Conservation (phyloP, 2,888 invertebrate genomes). For the Cheilosia scutellata region DNA sequence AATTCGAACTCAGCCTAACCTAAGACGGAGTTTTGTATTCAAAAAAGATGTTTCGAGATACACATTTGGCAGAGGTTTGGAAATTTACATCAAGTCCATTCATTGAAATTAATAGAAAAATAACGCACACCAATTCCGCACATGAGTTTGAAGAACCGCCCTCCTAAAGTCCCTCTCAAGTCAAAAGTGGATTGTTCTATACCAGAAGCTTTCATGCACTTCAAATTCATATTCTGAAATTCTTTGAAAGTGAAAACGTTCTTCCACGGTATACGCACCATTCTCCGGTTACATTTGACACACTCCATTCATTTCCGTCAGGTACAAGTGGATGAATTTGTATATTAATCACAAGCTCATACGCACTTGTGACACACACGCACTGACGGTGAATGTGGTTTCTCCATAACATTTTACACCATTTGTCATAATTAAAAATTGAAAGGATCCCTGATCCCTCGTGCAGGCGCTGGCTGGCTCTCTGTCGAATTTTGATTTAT, state of each 20-base stretch:
- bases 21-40: too few species aligned
- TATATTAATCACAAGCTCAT: conserved; percentile 51
- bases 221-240: background rate
- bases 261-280: background rate
- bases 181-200: too few species aligned
- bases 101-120: too few species aligned
- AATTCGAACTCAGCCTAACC: too few species aligned
- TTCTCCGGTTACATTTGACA: background rate
- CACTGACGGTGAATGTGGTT: background rate
- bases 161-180: too few species aligned
- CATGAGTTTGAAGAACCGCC: too few species aligned
- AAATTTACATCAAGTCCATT: too few species aligned
- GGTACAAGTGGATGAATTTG: conserved; percentile 59
- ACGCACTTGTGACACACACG: conserved; percentile 13
- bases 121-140: too few species aligned
- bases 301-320: conserved; percentile 53
- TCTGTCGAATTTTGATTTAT: conserved; percentile 68
- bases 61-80: too few species aligned
- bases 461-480: background rate
- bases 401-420: conserved; percentile 44
- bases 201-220: background rate
- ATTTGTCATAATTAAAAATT: conserved; percentile 73
- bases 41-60: too few species aligned
- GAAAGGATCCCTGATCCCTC: conserved; percentile 32
- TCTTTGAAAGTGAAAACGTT: conserved; percentile 25